These are phyloP conservation scores for Babylonia areolata DNA, from an alignment of 1,140 invertebrate genomes.

Conservation along the genomic window DNA sequence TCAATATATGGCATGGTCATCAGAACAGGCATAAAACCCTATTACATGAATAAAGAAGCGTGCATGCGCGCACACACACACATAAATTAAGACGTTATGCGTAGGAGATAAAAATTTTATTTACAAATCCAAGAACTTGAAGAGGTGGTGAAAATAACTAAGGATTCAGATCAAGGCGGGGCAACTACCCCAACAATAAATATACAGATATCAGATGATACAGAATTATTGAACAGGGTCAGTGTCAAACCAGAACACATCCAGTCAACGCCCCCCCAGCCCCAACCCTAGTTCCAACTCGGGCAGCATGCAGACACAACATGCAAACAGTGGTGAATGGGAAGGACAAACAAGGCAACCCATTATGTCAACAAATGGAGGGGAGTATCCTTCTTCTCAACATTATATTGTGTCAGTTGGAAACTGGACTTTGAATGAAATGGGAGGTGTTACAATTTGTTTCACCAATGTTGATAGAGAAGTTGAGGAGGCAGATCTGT, in stretches of 20 bases:
- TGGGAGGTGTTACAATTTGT: no score
- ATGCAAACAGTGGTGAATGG: constrained; percentile 28
- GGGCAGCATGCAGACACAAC: constrained; percentile 33
- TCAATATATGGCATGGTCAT: no score
- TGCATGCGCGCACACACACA: neutral
- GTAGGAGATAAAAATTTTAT: constrained; percentile 61
- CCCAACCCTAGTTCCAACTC: no score
- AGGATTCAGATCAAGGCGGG: constrained; percentile 36
- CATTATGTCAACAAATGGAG: constrained; percentile 7
- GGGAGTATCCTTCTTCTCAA: neutral
- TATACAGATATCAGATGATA: constrained; percentile 27
- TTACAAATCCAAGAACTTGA: constrained; percentile 61
- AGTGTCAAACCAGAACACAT: constrained; percentile 44
- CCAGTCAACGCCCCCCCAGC: no score
- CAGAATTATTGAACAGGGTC: constrained; percentile 43
- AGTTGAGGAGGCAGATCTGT: no score
- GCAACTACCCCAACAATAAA: constrained; percentile 38
- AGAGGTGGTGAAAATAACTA: constrained; percentile 40
- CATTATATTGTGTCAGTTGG: no score
- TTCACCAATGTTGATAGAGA: no score
- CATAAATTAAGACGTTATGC: neutral
- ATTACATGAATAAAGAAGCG: neutral
- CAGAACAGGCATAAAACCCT: no score
- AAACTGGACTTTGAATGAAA: no score
- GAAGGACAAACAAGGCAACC: neutral